These are phyloP conservation scores for Pogonomyrmex californicus DNA, from an alignment of 1,140 invertebrate genomes.

Conservation along the genomic window DNA sequence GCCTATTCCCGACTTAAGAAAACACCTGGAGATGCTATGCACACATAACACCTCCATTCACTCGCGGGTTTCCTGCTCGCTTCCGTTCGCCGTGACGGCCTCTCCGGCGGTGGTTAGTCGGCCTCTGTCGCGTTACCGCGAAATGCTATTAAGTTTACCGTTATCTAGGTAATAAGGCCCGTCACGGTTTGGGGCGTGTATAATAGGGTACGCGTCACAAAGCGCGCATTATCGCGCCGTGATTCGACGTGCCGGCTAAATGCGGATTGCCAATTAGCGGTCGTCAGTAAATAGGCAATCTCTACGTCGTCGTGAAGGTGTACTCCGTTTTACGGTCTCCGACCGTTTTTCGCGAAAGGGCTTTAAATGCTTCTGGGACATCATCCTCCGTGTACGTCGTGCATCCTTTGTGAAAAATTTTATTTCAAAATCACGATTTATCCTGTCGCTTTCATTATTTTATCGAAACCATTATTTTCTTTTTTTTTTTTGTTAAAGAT, in stretches of 20 bases:
- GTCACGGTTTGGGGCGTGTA: conserved; percentile 35
- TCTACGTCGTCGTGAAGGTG: background rate
- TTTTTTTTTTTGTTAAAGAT: background rate
- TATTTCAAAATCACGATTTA: background rate
- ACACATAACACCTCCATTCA: conserved; percentile 15
- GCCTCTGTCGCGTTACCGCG: conserved; percentile 54
- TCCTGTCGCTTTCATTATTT: background rate
- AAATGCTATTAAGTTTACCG: conserved; percentile 74
- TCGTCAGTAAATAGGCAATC: conserved; percentile 46
- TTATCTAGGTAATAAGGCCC: conserved; percentile 73
- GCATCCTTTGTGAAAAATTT: background rate
- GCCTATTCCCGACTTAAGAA: background rate
- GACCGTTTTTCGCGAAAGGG: background rate
- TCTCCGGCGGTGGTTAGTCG: conserved; percentile 9
- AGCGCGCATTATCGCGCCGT: conserved; percentile 65
- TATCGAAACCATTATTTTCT: background rate
- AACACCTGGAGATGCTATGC: background rate
- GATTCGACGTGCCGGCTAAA: conserved; percentile 62
- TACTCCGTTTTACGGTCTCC: background rate
- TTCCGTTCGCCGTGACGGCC: conserved; percentile 28
- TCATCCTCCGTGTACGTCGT: background rate
- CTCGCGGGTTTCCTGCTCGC: conserved; percentile 22
- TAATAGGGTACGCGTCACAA: conserved; percentile 65
- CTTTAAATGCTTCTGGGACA: background rate
- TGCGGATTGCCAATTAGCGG: conserved; percentile 68